Conservation (phyloP, 2,888 invertebrate species). For the Rhodophaea formosa region DNA sequence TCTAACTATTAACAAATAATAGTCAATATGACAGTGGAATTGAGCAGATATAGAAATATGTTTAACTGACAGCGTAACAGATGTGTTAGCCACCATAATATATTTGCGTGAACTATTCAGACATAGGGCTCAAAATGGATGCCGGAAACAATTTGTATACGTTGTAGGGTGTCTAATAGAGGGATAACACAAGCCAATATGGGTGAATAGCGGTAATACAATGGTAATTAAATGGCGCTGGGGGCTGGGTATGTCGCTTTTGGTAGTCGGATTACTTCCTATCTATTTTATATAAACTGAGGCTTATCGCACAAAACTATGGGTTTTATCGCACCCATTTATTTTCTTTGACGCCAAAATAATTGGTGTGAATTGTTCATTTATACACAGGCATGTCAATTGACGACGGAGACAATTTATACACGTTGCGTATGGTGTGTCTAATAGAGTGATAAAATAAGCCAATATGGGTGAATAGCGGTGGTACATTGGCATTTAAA, state of each 20-base stretch:
- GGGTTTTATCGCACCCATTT: too few species aligned
- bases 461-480: conserved; percentile 41
- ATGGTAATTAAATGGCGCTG: conserved; percentile 45
- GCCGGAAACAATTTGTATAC: not conserved
- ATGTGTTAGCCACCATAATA: not conserved
- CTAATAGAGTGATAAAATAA: conserved; percentile 29
- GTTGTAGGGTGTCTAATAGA: conserved; percentile 22
- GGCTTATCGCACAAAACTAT: not conserved
- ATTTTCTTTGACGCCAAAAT: not conserved
- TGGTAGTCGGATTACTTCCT: not conserved
- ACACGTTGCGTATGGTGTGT: not conserved
- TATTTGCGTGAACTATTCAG: not conserved
- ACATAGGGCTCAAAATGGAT: not conserved
- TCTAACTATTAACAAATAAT: too few species aligned
- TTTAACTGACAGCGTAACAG: not conserved
- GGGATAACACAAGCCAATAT: conserved; percentile 40
- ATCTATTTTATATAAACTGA: not conserved
- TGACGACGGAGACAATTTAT: not conserved
- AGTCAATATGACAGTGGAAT: too few species aligned
- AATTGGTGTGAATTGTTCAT: not conserved
- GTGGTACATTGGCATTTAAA: conserved; percentile 46
- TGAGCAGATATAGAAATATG: too few species aligned
- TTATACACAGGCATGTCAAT: not conserved
- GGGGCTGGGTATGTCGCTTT: not conserved
- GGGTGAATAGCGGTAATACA: conserved; percentile 37